Percentiles rank a stretch among this genome's conserved stretches.
Evolutionary conservation across 2,888 invertebrate genomes (phyloP).

Genomic region (Kuschelorhynchus macadamiae): DNA sequence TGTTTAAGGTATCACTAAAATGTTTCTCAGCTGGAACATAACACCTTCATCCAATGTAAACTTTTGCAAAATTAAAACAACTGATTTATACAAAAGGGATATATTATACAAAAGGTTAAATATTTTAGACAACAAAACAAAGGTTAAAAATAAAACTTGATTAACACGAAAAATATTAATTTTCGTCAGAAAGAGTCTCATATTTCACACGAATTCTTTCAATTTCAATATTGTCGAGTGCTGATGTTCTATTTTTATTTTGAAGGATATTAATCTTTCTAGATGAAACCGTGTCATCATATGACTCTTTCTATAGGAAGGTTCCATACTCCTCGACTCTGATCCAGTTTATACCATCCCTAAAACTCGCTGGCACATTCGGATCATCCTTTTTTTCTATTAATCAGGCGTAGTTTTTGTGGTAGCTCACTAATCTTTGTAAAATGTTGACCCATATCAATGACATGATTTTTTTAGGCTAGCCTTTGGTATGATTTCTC

Average conservation of each 20-base stretch:
- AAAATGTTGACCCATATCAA: constrained; percentile 54
- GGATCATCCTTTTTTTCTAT: constrained; percentile 21
- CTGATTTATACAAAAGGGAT: too few relatives aligned
- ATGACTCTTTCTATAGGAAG: constrained; percentile 39
- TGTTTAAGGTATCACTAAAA: too few relatives aligned
- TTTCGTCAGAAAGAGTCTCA: too few relatives aligned
- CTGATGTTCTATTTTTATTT: too few relatives aligned
- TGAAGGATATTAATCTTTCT: constrained; percentile 27
- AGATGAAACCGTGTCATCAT: constrained; percentile 32
- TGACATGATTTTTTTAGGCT: constrained; percentile 53
- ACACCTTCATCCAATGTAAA: too few relatives aligned
- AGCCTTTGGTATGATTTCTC: constrained; percentile 53
- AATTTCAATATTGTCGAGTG: too few relatives aligned
- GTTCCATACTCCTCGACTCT: constrained; percentile 30
- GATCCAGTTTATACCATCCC: constrained; percentile 42
- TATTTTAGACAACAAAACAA: too few relatives aligned
- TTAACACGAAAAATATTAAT: background rate
- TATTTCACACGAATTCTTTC: too few relatives aligned
- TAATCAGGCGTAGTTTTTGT: constrained; percentile 33
- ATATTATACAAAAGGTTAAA: too few relatives aligned
- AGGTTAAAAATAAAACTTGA: background rate
- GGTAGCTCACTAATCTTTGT: constrained; percentile 46
- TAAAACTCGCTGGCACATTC: constrained; percentile 35
- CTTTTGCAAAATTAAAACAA: too few relatives aligned
- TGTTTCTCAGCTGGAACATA: too few relatives aligned